Evolutionary conservation across 2,888 invertebrate species (phyloP), one percentile per base, ranked within the genome.

Genomic region (Drosophila prostipennis): DNA sequence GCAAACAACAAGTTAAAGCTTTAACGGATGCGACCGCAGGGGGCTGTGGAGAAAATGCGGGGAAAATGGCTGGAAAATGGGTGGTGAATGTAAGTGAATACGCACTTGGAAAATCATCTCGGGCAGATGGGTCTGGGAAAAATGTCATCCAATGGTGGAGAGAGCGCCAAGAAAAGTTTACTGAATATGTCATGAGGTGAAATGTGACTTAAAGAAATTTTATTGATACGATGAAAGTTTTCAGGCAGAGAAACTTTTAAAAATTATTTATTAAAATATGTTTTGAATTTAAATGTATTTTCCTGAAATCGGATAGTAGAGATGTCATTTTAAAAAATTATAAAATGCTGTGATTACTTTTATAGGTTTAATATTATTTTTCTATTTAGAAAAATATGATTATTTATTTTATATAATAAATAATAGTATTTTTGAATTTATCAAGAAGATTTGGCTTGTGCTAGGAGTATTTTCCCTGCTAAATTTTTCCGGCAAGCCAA

Each of bases 1-100:
- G 68, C 64, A 40, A 61, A 60, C 61, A 63, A 48, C 61, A 67
- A 65, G 26, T 67, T 54, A 46, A 67, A 67, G 68, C 65, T 34
- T 54, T 46, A 67, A 54, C 54, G 65, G 54, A 54, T 67, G 68
- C 26, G 43, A 54, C 67, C 26, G 32, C 37, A 45, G 42, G 36
- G 40, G 29, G 26, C 3, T 6, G 10, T 1, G 19, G 19, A 19
- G 19, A 2, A 19, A 19, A 19, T 19, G 19, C 19, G 19, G 19
- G 19, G 29, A 13, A 19, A 46, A 26, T 8, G 11, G n/a, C n/a
- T 45, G 46, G 46, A 13, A 45, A 19, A 19, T 19, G 19, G 19
- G 19, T 19, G 19, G 19, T 2, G 19, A 19, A 39, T 32, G 29
- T 39, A 13, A 39, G 40, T 37, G 32, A 55, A 43, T 53, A 67